phyloP scores from a whole-genome alignment of 2,888 invertebrate genomes.

The Urechis unicinctus region DNA sequence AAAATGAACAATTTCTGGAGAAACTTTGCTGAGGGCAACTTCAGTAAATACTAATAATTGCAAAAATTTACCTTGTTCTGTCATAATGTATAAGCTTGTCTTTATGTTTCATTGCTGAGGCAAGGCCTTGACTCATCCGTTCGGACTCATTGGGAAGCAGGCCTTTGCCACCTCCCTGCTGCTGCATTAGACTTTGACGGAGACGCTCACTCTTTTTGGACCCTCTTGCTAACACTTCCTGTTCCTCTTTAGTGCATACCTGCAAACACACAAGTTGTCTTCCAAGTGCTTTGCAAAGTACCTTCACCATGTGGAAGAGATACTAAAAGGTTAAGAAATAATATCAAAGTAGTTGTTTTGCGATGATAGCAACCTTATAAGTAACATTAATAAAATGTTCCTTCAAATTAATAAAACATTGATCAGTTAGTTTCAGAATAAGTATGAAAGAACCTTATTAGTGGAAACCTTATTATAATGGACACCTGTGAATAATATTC shows the following conservation, averaged over 20 bases:
- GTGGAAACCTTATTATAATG: no score
- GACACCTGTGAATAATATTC: no score
- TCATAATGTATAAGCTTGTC: slow-evolving; percentile 80
- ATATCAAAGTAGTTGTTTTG: not conserved
- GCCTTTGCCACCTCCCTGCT: slow-evolving; percentile 3
- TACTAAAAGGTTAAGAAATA: not conserved
- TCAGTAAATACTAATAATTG: not conserved
- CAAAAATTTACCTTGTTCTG: slow-evolving; percentile 60
- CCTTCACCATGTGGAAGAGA: not conserved
- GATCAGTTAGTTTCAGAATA: no score
- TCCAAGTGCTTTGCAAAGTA: not conserved
- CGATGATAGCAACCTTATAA: no score
- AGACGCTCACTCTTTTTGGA: slow-evolving; percentile 66
- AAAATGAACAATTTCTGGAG: not conserved
- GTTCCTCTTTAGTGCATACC: slow-evolving; percentile 70
- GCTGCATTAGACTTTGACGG: slow-evolving; percentile 60
- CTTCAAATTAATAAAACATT: no score
- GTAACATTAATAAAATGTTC: no score
- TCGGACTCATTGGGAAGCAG: not conserved
- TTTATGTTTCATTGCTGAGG: slow-evolving; percentile 70
- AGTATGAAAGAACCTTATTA: no score
- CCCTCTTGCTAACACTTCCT: slow-evolving; percentile 61
- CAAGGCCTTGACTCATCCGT: slow-evolving; percentile 54
- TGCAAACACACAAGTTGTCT: slow-evolving; percentile 29
- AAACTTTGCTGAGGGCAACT: no score